A percentile compares a stretch with the other conserved stretches of the same genome.
phyloP scores from a whole-genome alignment of 2,113 vertebrate species.

The Spilogale gracilis region DNA sequence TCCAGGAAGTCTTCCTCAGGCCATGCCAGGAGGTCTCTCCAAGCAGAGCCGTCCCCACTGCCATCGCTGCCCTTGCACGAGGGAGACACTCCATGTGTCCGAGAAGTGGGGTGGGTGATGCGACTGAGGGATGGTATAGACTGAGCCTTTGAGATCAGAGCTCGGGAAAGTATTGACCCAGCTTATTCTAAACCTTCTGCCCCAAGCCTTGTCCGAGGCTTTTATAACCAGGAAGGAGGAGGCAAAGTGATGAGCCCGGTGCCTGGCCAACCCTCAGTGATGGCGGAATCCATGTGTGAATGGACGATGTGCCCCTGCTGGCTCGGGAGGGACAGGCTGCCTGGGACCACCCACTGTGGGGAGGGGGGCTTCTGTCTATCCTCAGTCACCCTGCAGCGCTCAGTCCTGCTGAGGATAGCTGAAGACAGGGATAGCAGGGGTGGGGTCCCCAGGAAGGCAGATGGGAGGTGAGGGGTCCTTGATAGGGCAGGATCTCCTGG shows the following conservation, averaged over 20 bases:
- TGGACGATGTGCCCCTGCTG: background rate
- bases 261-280: background rate
- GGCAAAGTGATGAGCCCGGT: background rate
- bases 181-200: background rate
- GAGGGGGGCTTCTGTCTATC: background rate
- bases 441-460: background rate
- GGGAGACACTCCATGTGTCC: background rate
- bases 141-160: background rate
- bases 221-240: background rate
- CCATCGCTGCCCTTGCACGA: accelerated
- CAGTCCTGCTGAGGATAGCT: background rate
- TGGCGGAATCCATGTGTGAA: accelerated
- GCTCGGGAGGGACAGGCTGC: background rate
- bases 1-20: background rate
- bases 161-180: accelerated
- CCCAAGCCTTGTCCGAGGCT: background rate
- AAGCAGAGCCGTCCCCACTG: background rate
- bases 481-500: background rate
- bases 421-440: background rate
- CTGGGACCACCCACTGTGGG: background rate
- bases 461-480: background rate
- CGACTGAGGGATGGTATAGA: accelerated
- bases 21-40: background rate
- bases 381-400: background rate
- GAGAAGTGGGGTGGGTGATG: accelerated